Evolutionary conservation across 2,888 invertebrate species (phyloP).

Genomic region (Cheilosia urbana): DNA sequence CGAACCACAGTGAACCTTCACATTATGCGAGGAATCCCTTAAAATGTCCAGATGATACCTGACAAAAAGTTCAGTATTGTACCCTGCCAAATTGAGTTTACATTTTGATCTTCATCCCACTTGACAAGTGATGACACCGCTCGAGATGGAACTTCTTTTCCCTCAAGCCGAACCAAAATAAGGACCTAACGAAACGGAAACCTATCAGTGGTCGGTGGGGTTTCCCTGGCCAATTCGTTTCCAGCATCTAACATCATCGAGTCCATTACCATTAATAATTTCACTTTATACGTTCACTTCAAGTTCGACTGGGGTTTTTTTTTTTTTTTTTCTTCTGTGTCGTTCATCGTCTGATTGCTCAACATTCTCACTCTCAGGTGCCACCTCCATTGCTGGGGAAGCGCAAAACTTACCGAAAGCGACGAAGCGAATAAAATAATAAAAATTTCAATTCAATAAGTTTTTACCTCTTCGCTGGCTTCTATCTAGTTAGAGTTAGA

Average conservation of each 20-base stretch:
- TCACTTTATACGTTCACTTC: slow-evolving; percentile 48
- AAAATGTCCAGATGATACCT: slow-evolving; percentile 36
- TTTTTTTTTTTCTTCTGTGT: background rate
- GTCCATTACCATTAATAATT: slow-evolving; percentile 42
- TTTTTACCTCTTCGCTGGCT: slow-evolving; percentile 26
- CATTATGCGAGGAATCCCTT: background rate
- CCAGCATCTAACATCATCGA: background rate
- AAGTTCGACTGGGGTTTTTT: background rate
- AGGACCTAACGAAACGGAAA: slow-evolving; percentile 36
- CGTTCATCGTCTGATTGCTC: slow-evolving; percentile 53
- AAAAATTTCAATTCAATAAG: slow-evolving; percentile 68
- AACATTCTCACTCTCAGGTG: slow-evolving; percentile 9
- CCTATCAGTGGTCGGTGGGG: background rate
- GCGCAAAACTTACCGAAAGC: slow-evolving; percentile 43
- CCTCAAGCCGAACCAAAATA: slow-evolving; percentile 26
- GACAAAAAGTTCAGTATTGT: slow-evolving; percentile 63
- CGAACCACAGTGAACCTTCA: too few species aligned
- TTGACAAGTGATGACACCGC: slow-evolving; percentile 24
- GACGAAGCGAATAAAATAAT: slow-evolving; percentile 66
- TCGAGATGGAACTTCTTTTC: background rate
- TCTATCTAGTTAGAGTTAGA: background rate
- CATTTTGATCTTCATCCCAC: slow-evolving; percentile 21
- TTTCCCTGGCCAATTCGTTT: background rate
- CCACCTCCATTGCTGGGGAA: slow-evolving; percentile 9
- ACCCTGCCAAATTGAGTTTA: slow-evolving; percentile 51